Evolutionary conservation across 1,140 invertebrate species (phyloP).

Genomic region (Caenorhabditis inopinata): DNA sequence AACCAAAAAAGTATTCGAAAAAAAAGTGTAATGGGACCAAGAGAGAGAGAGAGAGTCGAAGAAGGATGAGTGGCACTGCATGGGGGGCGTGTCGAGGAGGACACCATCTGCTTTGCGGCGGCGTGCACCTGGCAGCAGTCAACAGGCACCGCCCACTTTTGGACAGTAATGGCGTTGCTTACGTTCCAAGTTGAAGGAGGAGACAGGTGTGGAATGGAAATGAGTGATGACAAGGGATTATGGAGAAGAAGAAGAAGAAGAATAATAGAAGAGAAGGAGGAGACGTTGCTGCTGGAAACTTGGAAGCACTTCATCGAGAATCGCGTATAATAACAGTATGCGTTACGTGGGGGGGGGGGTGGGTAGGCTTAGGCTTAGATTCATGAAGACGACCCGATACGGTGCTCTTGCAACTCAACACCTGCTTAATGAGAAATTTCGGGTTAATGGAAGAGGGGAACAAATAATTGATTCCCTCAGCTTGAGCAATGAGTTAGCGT

Average conservation of each 20-base stretch:
- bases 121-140: constrained; percentile 7
- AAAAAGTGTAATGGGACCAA: no score
- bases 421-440: no score
- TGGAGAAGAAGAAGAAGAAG: background rate
- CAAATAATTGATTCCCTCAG: no score
- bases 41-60: no score
- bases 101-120: constrained; percentile 15
- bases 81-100: background rate
- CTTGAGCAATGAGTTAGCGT: no score
- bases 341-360: background rate
- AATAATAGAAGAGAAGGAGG: background rate
- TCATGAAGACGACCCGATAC: background rate
- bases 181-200: background rate
- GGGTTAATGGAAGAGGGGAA: no score
- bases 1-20: no score
- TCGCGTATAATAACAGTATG: background rate
- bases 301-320: no score
- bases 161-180: constrained; percentile 6
- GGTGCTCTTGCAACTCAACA: no score
- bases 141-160: background rate
- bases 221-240: no score
- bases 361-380: background rate
- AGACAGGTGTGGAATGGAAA: background rate
- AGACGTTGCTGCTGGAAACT: no score
- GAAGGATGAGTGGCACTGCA: background rate